Evolutionary conservation across 2,113 vertebrate genomes (phyloP), one percentile per base, ranked within the genome.

Genomic region (Ailuropoda melanoleuca): DNA sequence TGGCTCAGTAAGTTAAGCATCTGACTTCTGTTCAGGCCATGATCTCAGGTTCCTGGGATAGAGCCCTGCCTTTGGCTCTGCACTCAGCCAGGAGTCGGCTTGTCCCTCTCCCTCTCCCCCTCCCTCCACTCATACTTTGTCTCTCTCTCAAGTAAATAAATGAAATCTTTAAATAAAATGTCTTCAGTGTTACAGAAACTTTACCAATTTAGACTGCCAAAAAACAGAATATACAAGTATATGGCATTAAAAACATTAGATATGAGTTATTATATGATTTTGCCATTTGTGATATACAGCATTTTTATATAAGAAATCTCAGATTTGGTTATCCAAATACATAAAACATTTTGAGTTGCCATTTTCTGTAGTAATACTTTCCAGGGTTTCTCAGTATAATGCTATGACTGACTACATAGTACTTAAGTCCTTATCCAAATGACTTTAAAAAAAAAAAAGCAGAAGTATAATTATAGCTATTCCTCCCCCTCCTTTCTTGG

Each of bases 281-380:
- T 94, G 6, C 6, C 95, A 4, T 75, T 87, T 77, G 50, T 93
- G 5, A 95, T 6, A n/a, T 3, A 48, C 39, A 62, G 53, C 0
- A 48, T 78, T 56, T 86, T 70, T 82, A 17, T 31, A 70, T 39
- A 92, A 90, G 8, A 92, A 95, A 91, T 66, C 6, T 50, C 26
- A 92, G 50, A 81, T 4, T 37, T 26, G 7, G 39, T 43, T 39
- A 74, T 55, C 17, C 3, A 37, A 55, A 68, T 70, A 23, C 55
- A 29, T 94, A 89, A 46, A 60, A 46, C 34, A 21, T 83, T 81
- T 87, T 13, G 60, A 90, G 92, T 75, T 66, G 48, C 39, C 0
- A 0, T 60, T 91, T 87, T 95, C 90, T 93, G 4, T n/a, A 55
- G 48, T 72, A 96, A 75, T n/a, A 2, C 5, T 95, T 97, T 80